Evolutionary conservation across 2,113 vertebrate species (phyloP).

Genomic region (Sminthopsis crassicaudata): DNA sequence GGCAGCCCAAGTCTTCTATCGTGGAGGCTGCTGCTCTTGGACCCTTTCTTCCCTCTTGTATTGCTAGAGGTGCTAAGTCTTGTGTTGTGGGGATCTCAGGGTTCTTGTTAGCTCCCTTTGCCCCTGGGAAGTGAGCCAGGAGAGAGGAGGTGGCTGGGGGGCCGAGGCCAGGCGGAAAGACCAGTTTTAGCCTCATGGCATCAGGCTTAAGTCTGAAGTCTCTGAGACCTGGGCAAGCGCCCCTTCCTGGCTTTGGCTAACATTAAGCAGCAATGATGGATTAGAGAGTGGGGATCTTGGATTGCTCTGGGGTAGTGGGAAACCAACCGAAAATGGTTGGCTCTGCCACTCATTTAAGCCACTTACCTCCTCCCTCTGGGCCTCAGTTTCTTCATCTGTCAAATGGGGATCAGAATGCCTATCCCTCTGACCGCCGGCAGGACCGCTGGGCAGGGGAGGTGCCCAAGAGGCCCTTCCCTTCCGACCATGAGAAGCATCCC

Average conservation of each 20-base stretch:
- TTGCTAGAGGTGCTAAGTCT: too few relatives aligned
- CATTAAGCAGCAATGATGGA: background rate
- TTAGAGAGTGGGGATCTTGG: background rate
- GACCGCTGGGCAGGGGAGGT: too few relatives aligned
- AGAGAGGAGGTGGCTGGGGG: background rate
- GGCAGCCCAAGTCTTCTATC: background rate
- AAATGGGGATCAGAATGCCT: too few relatives aligned
- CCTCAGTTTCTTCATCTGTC: background rate
- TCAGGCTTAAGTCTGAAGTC: background rate
- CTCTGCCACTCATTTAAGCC: too few relatives aligned
- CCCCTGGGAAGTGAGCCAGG: background rate
- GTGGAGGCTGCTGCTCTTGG: background rate
- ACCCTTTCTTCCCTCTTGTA: too few relatives aligned
- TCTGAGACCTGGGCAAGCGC: too few relatives aligned
- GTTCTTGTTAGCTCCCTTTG: background rate
- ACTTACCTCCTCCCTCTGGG: background rate
- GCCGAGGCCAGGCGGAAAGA: background rate
- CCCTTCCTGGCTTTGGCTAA: background rate
- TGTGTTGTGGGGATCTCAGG: background rate
- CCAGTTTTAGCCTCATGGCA: too few relatives aligned
- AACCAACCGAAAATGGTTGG: background rate
- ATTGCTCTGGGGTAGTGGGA: background rate
- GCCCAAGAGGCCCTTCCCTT: too few relatives aligned
- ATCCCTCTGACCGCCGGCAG: background rate
- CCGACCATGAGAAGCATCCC: too few relatives aligned